Evolutionary conservation across 2,888 invertebrate species (phyloP), one percentile per base, ranked within the genome.

Genomic region (Drosophila lacicola): DNA sequence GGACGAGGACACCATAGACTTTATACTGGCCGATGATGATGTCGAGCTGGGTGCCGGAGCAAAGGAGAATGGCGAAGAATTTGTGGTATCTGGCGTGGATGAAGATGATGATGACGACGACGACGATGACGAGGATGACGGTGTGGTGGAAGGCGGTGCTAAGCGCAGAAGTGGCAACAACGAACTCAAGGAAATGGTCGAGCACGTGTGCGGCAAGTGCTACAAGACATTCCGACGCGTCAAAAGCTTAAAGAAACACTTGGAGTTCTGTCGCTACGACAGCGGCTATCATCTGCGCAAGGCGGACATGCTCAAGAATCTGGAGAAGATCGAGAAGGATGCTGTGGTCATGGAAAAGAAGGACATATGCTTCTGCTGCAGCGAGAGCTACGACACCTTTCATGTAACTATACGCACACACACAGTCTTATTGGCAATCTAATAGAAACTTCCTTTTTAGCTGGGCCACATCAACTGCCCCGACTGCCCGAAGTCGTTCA

Each of bases 401-500:
- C 92, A 92, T 79, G 92, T 92, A 83, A 78, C 82, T 82, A 37
- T 3, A 2, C 5, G 3, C 1, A 33, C 2, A 1, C 2, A 1
- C 10, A n/a, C n/a, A 19, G 3, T 11, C 0, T 3, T 29, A 10
- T 13, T 11, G 0, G 2, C 0, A 29, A 8, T 36, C 21, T 65
- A 49, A 71, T 21, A 8, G 5, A 4, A 42, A 6, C 4, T 5
- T n/a, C 1, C 2, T 33, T 65, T 79, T 21, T 51, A 93, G 93
- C 74, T 90, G 63, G 93, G 92, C 3, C 91, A 92, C 57, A 92
- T 92, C 33, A 91, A 89, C 73, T 95, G 95, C 73, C 91, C 91
- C 4, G 92, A 94, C 75, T 97, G 97, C 85, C 94, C 94, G 11
- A 96, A 96, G 89, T 94, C 95, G 4, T 97, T 97, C 88, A 94